A percentile compares a stretch with the other conserved stretches of the same genome.
These are phyloP conservation scores for Sander lucioperca DNA, from an alignment of 2,113 vertebrate species.

Conservation along the genomic window DNA sequence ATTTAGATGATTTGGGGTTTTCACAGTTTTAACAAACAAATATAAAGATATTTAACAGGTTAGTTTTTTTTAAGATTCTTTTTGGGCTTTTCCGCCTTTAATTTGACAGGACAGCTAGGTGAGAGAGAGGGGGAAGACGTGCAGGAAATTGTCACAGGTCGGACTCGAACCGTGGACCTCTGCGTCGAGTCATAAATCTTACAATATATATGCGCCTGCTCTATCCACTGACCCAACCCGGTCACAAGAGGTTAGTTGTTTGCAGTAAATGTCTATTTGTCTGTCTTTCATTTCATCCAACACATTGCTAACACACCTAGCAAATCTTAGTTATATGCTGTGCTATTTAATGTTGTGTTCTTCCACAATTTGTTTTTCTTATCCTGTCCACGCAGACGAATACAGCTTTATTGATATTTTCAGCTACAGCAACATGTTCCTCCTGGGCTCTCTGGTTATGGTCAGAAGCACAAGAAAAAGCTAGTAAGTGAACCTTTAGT, in stretches of 20 bases:
- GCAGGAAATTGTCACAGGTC: no score
- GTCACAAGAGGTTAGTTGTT: background rate
- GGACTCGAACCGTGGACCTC: no score
- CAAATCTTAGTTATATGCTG: conserved; percentile 14
- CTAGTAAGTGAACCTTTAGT: no score
- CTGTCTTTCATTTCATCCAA: background rate
- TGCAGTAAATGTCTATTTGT: background rate
- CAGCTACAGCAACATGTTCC: conserved; percentile 37
- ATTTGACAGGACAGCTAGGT: no score
- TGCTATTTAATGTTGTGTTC: background rate
- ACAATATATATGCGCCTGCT: no score
- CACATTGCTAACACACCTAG: background rate
- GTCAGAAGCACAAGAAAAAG: no score
- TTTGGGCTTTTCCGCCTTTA: no score
- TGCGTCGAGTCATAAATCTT: no score
- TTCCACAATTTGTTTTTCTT: conserved; percentile 35
- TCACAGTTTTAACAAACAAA: background rate
- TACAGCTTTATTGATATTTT: conserved; percentile 65
- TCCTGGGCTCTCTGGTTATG: conserved; percentile 27
- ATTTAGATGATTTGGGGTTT: background rate
- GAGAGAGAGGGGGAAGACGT: no score
- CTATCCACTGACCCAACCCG: no score
- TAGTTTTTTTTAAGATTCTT: no score
- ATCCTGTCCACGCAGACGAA: conserved; percentile 38
- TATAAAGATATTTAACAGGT: background rate